These are phyloP conservation scores for Synchiropus splendidus DNA, from an alignment of 2,113 vertebrate species.

Conservation along the genomic window DNA sequence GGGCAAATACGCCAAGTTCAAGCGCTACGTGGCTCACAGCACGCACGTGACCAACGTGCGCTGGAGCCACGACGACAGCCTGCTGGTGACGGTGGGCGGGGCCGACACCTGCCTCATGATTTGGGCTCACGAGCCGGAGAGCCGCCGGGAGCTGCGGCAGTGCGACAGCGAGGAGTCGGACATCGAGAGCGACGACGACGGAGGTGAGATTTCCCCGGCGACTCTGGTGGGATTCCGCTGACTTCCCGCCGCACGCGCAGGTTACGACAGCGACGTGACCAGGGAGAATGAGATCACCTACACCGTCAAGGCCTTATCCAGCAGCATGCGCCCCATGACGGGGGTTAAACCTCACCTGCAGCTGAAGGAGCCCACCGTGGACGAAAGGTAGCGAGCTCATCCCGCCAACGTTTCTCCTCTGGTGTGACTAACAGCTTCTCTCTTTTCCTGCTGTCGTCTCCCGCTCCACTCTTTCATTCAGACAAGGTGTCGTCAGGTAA, in stretches of 20 bases:
- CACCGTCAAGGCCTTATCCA: slow-evolving; percentile 96
- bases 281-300: slow-evolving; percentile 94
- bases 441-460: slow-evolving; percentile 62
- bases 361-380: slow-evolving; percentile 87
- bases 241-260: slow-evolving; percentile 46
- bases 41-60: slow-evolving; percentile 93
- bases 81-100: slow-evolving; percentile 85
- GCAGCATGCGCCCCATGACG: slow-evolving; percentile 87
- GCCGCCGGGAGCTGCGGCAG: slow-evolving; percentile 74
- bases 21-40: slow-evolving; percentile 91
- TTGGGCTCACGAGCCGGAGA: slow-evolving; percentile 85
- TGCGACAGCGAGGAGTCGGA: slow-evolving; percentile 97
- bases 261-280: slow-evolving; percentile 96
- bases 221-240: too few species aligned
- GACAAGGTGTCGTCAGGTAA: slow-evolving; percentile 98
- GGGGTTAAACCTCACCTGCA: slow-evolving; percentile 94
- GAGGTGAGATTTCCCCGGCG: slow-evolving; percentile 65
- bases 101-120: slow-evolving; percentile 92
- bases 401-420: too few species aligned
- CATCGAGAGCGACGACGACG: slow-evolving; percentile 92
- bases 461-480: slow-evolving; percentile 76
- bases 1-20: slow-evolving; percentile 95
- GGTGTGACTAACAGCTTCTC: slow-evolving; percentile 36
- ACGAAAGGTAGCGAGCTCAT: slow-evolving; percentile 80
- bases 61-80: slow-evolving; percentile 86